These are phyloP conservation scores for Peromyscus maniculatus DNA, from an alignment of 2,113 vertebrate species.

Conservation along the genomic window DNA sequence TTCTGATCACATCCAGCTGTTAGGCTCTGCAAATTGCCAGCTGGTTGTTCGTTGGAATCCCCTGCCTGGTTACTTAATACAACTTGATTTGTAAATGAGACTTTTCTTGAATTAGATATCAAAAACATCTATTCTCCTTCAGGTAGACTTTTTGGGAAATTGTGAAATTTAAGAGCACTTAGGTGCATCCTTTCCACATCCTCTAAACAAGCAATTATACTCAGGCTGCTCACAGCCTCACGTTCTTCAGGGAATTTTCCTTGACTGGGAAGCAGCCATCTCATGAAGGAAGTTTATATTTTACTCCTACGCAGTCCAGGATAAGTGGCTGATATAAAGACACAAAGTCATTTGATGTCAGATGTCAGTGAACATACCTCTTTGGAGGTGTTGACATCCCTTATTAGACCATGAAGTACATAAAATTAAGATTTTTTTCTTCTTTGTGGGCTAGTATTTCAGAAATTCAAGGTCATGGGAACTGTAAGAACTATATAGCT, in stretches of 20 bases:
- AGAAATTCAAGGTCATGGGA: not conserved
- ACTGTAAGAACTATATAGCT: not conserved
- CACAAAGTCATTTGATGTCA: not conserved
- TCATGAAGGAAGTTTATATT: not conserved
- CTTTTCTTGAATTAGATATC: not conserved
- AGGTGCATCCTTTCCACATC: not conserved
- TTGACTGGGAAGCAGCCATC: not conserved
- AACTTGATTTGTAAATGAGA: not conserved
- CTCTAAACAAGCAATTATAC: too few relatives aligned
- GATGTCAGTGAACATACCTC: too few relatives aligned
- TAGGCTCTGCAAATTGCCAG: not conserved
- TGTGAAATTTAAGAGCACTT: not conserved
- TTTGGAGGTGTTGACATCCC: not conserved
- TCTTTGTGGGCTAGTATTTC: not conserved
- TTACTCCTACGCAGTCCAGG: not conserved
- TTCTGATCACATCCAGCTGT: not conserved
- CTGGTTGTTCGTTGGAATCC: not conserved
- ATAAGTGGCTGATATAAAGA: not conserved
- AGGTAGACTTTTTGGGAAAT: not conserved
- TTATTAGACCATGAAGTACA: not conserved
- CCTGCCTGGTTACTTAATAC: not conserved
- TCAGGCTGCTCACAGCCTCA: not conserved
- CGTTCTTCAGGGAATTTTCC: not conserved
- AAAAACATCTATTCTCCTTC: not conserved
- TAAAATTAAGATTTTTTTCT: not conserved